Base-by-base conservation (phyloP, 2,797 vertebrate species). In the Chelidonichthys spinosus region DNA sequence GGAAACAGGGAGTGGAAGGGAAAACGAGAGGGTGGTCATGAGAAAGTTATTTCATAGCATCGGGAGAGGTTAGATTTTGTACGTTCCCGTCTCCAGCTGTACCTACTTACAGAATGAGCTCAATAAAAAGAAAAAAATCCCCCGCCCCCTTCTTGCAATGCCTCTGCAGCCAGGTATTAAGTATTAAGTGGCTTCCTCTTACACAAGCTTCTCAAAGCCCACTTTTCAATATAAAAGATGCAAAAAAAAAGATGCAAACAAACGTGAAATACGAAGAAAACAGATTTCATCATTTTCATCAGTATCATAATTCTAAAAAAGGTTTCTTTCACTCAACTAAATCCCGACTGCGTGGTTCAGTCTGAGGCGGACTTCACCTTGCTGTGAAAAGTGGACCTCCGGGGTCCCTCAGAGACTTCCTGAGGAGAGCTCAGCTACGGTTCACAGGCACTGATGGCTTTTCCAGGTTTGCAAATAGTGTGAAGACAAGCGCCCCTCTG, bases 381-480 rank as follows among this genome's bases (percentile, higher is more conserved):
- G 56, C 68, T 62, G 70, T 87, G 80, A 87, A 83, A 87, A 83
- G 83, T 77, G 50, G 47, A 79, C 69, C 64, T 69, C 55, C 4
- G 2, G 58, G 69, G 72, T 84, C 79, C 79, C 36, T 75, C 37
- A 54, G 64, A 46, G 76, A 72, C 76, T 87, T 90, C 87, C 89
- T 84, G 85, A 78, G 42, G 58, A 69, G 68, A 74, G 81, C 0
- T 10, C 78, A 73, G 81, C 70, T 39, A 56, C 8, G 59, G 81
- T 81, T 91, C 82, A 85, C 67, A 65, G 63, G 66, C 83, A 25
- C 7, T 85, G 83, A 92, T 90, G 79, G 74, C 69, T 92, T 92
- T 92, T 89, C 82, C 92, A 93, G 90, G 74, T 89, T 92, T 86
- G 83, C 61, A 86, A 83, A 86, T 67, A 64, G 67, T 47, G 60